Conservation (phyloP, 2,888 invertebrate species). For the Plagodis dolabraria region DNA sequence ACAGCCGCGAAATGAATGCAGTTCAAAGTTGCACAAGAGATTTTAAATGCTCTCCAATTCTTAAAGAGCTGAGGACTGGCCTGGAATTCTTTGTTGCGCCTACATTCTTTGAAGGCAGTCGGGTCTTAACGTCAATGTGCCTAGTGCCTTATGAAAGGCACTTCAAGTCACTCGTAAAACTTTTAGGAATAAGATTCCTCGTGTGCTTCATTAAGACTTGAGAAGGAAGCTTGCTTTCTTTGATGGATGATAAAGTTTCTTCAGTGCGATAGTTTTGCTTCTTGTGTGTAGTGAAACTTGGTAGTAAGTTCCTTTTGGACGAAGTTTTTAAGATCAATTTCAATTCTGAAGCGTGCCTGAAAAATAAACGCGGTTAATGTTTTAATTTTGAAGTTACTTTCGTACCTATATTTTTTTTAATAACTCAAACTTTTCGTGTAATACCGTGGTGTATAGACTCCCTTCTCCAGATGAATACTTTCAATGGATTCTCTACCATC, state of each 20-base stretch:
- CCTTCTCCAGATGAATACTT: no score
- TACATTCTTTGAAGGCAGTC: constrained; percentile 23
- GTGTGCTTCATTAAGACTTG: constrained; percentile 22
- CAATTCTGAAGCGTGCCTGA: no score
- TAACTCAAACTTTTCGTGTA: no score
- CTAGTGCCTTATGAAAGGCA: constrained; percentile 10
- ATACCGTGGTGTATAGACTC: no score
- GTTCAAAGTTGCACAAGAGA: constrained; percentile 36
- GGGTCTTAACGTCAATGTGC: constrained; percentile 9
- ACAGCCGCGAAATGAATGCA: constrained; percentile 28
- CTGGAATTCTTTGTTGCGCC: constrained; percentile 29
- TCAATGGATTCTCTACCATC: no score
- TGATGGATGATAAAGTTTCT: constrained; percentile 22
- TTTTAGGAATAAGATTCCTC: constrained; percentile 20
- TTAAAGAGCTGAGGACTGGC: constrained; percentile 15
- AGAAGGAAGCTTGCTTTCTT: constrained; percentile 21
- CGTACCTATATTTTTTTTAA: no score
- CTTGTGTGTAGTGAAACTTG: not conserved
- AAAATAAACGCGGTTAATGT: no score
- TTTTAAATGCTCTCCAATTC: constrained; percentile 31
- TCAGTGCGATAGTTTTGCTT: constrained; percentile 17
- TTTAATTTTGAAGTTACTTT: no score
- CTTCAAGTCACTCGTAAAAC: constrained; percentile 8
- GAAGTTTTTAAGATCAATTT: no score
- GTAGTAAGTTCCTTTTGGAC: not conserved